Conservation (phyloP, 2,797 vertebrate species). For the Eulemur albifrons region DNA sequence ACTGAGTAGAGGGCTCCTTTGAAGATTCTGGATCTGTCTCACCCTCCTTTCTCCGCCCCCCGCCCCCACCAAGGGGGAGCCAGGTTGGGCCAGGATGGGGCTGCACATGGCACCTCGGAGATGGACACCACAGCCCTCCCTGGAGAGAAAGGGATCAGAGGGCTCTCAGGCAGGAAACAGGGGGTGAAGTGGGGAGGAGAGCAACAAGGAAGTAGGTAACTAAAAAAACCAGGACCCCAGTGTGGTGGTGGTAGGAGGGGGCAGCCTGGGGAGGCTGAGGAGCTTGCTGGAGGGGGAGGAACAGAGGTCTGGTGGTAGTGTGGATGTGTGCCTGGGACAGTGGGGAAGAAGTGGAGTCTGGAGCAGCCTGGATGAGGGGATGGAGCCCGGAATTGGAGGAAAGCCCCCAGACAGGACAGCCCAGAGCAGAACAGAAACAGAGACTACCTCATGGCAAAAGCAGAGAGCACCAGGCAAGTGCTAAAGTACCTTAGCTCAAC, state of each 20-base stretch:
- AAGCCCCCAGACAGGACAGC: background rate
- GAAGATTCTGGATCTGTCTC: background rate
- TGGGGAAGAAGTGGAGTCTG: background rate
- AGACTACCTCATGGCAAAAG: background rate
- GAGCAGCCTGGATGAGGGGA: background rate
- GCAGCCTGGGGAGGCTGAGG: background rate
- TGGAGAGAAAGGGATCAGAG: background rate
- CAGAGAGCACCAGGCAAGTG: background rate
- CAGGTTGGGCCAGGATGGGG: background rate
- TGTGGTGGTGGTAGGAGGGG: background rate
- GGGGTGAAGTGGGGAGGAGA: accelerated
- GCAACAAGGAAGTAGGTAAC: background rate
- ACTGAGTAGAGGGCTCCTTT: background rate
- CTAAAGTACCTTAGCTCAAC: accelerated
- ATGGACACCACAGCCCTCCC: background rate
- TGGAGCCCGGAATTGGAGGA: background rate
- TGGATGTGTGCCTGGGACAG: background rate
- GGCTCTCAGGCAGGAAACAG: background rate
- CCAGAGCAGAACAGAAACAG: background rate
- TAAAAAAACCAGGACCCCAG: background rate
- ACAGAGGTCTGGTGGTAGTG: background rate
- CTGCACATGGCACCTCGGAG: background rate
- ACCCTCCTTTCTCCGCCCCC: background rate
- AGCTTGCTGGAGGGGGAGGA: background rate
- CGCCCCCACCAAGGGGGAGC: background rate